Evolutionary conservation across 2,797 vertebrate species (phyloP), one percentile per base, ranked within the genome.

Genomic region (Catamblyrhynchus diadema): DNA sequence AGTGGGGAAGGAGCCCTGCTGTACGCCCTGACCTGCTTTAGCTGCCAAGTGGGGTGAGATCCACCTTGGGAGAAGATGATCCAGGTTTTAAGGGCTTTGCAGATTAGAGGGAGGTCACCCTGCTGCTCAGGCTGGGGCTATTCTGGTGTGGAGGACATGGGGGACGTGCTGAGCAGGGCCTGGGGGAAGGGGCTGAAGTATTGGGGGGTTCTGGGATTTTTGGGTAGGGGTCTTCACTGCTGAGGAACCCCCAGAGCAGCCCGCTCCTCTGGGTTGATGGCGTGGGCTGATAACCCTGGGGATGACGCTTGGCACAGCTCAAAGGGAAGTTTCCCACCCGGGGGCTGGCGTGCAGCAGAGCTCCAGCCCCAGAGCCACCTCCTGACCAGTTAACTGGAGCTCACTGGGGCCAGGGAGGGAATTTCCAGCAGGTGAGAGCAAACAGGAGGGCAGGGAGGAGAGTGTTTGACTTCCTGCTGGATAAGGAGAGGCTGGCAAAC

Each of bases 21-120:
- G 81, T 23, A 12, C 4, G 0, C 37, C 74, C 88, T 91, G 85
- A 87, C 44, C 92, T 42, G 81, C 81, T 77, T 74, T 8, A 57
- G 50, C 60, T 65, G 81, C 91, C 85, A 32, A 66, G 79, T 33
- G 67, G 86, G 89, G 28, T 39, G 22, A 79, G 5, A 32, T 12
- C 88, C 51, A 9, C 18, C 4, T 33, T 45, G 8, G 77, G 22
- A 91, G 88, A 64, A 94, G 96, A 96, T 96, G 93, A 96, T 96
- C 96, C 95, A 57, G 92, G 88, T 91, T 81, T 96, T 94, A 94
- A 93, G 66, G 77, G 95, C 94, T 95, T 95, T 95, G 82, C 88
- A 41, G 92, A 95, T 96, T 96, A 96, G 82, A 13, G 77, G 82
- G 48, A 96, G 95, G 88, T 94, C 80, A 79, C 66, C 48, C 75